Evolutionary conservation across 2,797 vertebrate species (phyloP), one percentile per base, ranked within the genome.

Genomic region (Cossypha niveicapilla): DNA sequence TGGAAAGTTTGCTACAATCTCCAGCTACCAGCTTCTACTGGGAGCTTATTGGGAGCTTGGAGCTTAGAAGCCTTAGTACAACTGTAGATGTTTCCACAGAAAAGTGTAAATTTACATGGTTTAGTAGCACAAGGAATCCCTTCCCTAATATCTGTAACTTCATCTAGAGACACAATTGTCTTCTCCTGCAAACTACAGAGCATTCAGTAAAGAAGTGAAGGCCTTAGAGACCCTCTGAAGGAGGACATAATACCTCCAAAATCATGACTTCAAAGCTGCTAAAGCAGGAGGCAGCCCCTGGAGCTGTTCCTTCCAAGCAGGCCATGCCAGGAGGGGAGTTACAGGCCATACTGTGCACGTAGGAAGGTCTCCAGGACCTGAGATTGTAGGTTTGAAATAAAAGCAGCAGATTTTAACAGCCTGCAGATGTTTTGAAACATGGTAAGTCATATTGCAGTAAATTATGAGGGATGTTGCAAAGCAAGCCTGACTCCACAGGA

Each of bases 251-350:
- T 28, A 32, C 18, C 37, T 57, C 48, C 56, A 78, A 72, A 88
- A 35, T 35, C 2, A 0, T 23, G 41, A 28, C 6, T 48, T 67
- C 35, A 71, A 61, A 78, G 24, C 42, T 83, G n/a, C 62, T 74
- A 63, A 63, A 74, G 56, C 67, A 70, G 17, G 19, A 79, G 62
- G 44, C 18, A 77, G 57, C 6, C 32, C 25, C 23, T 27, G 48
- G 53, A 65, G 39, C 25, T 72, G 60, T 11, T 62, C 25, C 10
- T 42, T 50, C 18, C 53, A 74, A 45, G 30, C 47, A 73, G 8
- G 27, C 18, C 56, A 32, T 0, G 0, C 14, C 1, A 1, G 32
- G 8, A 67, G 10, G 45, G 45, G 42, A 68, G 32, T 37, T 22
- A 61, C 12, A 42, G 8, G 27, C 27, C 35, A 57, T 23, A 11